Conservation (phyloP, 2,888 invertebrate genomes). For the Ormyrus nitidulus region DNA sequence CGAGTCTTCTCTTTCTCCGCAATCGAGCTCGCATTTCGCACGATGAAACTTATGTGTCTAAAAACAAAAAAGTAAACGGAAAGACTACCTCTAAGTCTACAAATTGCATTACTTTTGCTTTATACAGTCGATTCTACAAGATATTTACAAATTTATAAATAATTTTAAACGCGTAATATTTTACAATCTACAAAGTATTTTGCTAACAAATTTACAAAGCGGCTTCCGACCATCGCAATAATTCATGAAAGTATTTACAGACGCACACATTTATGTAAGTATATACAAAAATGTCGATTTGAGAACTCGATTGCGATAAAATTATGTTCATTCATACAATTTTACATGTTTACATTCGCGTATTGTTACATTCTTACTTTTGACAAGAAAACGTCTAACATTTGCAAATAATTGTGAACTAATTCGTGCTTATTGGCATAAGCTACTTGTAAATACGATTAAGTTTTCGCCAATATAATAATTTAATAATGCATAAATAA, state of each 20-base stretch:
- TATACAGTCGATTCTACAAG: constrained; percentile 41
- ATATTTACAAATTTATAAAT: constrained; percentile 52
- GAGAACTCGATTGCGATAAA: constrained; percentile 27
- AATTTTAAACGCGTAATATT: constrained; percentile 39
- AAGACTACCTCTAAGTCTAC: constrained; percentile 19
- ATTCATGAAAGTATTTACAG: constrained; percentile 48
- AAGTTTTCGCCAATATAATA: constrained; percentile 46
- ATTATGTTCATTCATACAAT: not conserved
- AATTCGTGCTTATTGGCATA: constrained; percentile 38
- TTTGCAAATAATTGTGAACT: constrained; percentile 34
- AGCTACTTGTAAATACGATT: constrained; percentile 31
- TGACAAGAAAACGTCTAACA: constrained; percentile 1
- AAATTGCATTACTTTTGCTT: constrained; percentile 42
- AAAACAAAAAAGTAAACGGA: constrained; percentile 28
- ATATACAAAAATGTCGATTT: constrained; percentile 11
- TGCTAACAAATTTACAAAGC: constrained; percentile 46
- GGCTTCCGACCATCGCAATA: constrained; percentile 21
- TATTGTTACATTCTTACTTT: constrained; percentile 10
- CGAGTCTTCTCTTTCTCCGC: constrained; percentile 10
- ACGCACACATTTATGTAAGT: constrained; percentile 13
- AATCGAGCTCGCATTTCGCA: constrained; percentile 26
- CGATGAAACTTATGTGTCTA: constrained; percentile 36
- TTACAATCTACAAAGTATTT: constrained; percentile 23
- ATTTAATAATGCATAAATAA: constrained; percentile 44
- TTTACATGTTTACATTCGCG: not conserved